A percentile compares a stretch with the other conserved stretches of the same genome.
These are phyloP conservation scores for Tachina fera DNA, from an alignment of 2,888 invertebrate genomes.

Conservation along the genomic window DNA sequence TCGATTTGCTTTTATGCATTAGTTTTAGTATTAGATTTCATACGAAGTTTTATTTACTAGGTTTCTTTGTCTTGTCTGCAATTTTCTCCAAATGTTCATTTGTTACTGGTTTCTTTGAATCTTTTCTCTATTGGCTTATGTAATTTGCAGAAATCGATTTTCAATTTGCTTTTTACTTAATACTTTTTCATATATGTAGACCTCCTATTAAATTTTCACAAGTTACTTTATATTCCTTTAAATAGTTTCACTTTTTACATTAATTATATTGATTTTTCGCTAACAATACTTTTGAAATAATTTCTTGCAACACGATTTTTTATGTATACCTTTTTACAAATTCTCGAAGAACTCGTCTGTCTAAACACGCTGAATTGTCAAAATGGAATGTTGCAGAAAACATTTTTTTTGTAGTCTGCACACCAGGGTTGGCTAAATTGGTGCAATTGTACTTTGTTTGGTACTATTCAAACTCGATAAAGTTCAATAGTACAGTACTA, in stretches of 20 bases:
- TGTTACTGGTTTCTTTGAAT: slow-evolving; percentile 43
- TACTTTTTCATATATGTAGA: not conserved
- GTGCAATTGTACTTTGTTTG: too few species aligned
- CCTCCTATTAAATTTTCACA: slow-evolving; percentile 14
- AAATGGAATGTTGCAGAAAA: slow-evolving; percentile 56
- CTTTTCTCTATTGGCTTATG: slow-evolving; percentile 60
- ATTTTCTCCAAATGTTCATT: slow-evolving; percentile 21
- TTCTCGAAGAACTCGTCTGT: slow-evolving; percentile 12
- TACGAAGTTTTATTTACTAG: not conserved
- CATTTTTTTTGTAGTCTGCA: slow-evolving; percentile 26
- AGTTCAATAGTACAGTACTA: too few species aligned
- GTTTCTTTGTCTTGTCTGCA: slow-evolving; percentile 46
- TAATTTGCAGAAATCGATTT: slow-evolving; percentile 55
- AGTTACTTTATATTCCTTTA: slow-evolving; percentile 1
- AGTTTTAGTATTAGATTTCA: slow-evolving; percentile 24
- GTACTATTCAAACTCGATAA: too few species aligned
- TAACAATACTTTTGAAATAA: slow-evolving; percentile 45
- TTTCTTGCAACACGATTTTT: slow-evolving; percentile 32
- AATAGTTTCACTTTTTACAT: slow-evolving; percentile 40
- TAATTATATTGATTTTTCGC: not conserved
- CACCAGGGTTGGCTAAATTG: too few species aligned
- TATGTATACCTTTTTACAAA: not conserved
- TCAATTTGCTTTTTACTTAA: slow-evolving; percentile 3
- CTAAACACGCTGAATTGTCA: slow-evolving; percentile 24
- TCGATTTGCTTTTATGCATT: slow-evolving; percentile 3